Evolutionary conservation across 2,797 vertebrate species (phyloP).

Genomic region (Centroberyx gerrardi): DNA sequence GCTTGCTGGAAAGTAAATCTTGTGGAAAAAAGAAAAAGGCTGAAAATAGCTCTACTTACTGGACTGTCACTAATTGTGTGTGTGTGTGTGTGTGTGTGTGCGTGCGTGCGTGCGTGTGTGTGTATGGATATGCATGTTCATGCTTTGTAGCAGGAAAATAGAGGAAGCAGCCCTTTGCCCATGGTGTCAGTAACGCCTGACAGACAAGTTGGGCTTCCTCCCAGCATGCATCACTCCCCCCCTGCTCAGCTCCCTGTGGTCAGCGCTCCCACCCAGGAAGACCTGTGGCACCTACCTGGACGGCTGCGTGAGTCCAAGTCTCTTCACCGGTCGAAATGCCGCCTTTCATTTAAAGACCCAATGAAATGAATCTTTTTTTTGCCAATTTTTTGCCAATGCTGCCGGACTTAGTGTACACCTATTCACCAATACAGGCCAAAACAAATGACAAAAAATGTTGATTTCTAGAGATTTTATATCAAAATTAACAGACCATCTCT

Average conservation of each 20-base stretch:
- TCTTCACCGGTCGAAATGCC: not conserved
- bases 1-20: not conserved
- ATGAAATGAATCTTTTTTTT: no score
- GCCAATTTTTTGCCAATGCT: no score
- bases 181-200: constrained; percentile 13
- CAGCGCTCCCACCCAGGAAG: constrained; percentile 64
- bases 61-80: not conserved
- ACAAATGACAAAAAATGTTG: no score
- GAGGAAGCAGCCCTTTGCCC: constrained; percentile 19
- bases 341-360: no score
- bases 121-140: not conserved
- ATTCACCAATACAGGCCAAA: no score
- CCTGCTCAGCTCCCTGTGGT: constrained; percentile 43
- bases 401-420: no score
- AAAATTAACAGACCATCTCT: no score
- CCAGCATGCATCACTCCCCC: constrained; percentile 18
- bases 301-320: constrained; percentile 85
- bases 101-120: not conserved
- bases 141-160: constrained; percentile 65
- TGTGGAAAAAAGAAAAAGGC: not conserved
- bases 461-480: no score
- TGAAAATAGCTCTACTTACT: not conserved
- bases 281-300: constrained; percentile 90
- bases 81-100: not conserved
- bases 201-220: constrained; percentile 20